Percentiles rank a stretch among this genome's conserved stretches.
Evolutionary conservation across 2,888 invertebrate species (phyloP).

Genomic region (Epinotia brunnichana): DNA sequence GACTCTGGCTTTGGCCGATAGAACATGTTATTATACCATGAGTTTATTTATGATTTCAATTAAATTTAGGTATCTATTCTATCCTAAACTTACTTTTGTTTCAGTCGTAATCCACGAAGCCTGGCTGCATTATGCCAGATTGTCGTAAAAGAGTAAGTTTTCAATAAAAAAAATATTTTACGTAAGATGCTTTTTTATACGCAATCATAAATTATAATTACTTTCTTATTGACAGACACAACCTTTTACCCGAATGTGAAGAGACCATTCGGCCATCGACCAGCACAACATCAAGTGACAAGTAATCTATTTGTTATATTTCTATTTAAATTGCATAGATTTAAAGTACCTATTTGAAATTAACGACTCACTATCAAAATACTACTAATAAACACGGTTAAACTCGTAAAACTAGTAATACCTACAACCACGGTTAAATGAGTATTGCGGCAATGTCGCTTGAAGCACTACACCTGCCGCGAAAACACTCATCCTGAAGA

Average conservation of each 20-base stretch:
- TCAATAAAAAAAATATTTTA: neutral
- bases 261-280: constrained; percentile 4
- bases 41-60: neutral
- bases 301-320: neutral
- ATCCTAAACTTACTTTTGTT: constrained; percentile 11
- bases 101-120: constrained; percentile 8
- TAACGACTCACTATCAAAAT: too few species aligned
- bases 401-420: too few species aligned
- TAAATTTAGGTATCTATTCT: neutral
- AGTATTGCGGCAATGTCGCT: too few species aligned
- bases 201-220: neutral
- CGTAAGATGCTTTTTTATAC: neutral
- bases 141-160: constrained; percentile 26
- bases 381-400: too few species aligned
- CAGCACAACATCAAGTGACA: neutral
- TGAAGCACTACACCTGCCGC: too few species aligned
- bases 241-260: constrained; percentile 23
- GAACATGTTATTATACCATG: neutral
- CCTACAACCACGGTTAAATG: too few species aligned
- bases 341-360: neutral
- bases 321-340: too few species aligned
- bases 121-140: constrained; percentile 10
- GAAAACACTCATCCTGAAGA: too few species aligned
- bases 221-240: constrained; percentile 27
- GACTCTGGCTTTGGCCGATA: too few species aligned